Evolutionary conservation across 2,888 invertebrate species (phyloP), one percentile per base, ranked within the genome.

Genomic region (Metopia argyrocephala): DNA sequence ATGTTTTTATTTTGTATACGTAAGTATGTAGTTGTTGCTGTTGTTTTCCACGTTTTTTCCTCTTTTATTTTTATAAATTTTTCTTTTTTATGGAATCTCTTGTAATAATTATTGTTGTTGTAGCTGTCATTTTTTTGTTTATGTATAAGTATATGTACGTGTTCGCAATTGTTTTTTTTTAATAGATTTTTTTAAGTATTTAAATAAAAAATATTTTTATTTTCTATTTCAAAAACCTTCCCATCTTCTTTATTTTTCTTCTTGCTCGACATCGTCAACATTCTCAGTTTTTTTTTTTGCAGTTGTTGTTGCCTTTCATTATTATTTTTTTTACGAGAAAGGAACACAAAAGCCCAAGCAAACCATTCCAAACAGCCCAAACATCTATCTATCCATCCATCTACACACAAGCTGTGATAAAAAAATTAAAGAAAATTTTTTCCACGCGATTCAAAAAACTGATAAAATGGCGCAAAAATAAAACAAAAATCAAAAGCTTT

Each of bases 341-440:
- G 68, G 46, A 79, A 79, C 75, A 79, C 65, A 79, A 79, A 79
- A 75, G 56, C 70, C 71, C 70, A 62, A 75, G 27, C 74, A 66
- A 73, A 79, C 64, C 74, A 75, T 75, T 69, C 38, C 31, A 9
- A 38, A 38, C 38, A 21, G 21, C 54, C 54, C 54, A 54, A 54
- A 20, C 21, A 54, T 54, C 15, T 23, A 54, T 25, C 54, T 12
- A 54, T 12, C 31, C 38, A 38, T 38, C 38, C 31, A 31, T 31
- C 31, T 15, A 38, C 15, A 9, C 38, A 38, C 71, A 69, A 79
- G 65, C 64, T 69, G 64, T 64, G 68, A 64, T 68, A 76, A 73
- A 68, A 80, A 76, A 69, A 73, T 73, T 59, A 64, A 73, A 80
- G 65, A 75, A 79, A 70, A 57, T 59, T 31, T 76, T 80, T 76